A percentile compares a stretch with the other conserved stretches of the same genome.
Conservation (phyloP, 2,113 vertebrate species). For the Eretmochelys imbricata region DNA sequence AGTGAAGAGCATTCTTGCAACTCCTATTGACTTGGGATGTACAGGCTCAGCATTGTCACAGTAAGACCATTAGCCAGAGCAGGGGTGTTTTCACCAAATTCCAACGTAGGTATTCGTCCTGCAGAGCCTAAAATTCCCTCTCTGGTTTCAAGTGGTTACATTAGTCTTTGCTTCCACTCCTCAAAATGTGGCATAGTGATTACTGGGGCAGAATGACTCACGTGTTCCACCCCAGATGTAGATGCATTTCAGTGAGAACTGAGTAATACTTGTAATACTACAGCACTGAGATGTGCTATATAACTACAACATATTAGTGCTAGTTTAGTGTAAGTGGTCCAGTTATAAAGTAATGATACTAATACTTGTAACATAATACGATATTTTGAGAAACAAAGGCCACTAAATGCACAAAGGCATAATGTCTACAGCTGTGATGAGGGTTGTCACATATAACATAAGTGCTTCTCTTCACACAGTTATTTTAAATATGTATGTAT, state of each 20-base stretch:
- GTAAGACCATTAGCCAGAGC: not conserved
- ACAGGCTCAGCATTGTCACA: constrained; percentile 8
- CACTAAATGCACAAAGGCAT: not conserved
- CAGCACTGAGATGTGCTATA: not conserved
- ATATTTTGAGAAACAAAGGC: not conserved
- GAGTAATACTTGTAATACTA: not conserved
- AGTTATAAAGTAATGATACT: not conserved
- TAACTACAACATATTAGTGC: not conserved
- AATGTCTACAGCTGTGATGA: not conserved
- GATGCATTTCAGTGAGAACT: not conserved
- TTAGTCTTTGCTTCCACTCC: not conserved
- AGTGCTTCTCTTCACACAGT: not conserved
- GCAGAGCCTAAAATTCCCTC: not conserved
- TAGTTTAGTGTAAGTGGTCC: not conserved
- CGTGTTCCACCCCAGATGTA: not conserved
- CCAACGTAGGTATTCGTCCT: not conserved
- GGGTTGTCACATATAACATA: constrained; percentile 1
- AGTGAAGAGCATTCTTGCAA: constrained; percentile 12
- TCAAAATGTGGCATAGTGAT: not conserved
- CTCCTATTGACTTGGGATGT: constrained; percentile 41
- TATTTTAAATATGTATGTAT: not conserved
- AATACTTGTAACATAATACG: not conserved
- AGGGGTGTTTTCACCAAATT: constrained; percentile 18
- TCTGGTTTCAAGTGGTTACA: not conserved
- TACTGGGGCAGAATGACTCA: not conserved